Base-by-base conservation (phyloP, 2,797 vertebrate species). In the Pseudomugil tenellus region DNA sequence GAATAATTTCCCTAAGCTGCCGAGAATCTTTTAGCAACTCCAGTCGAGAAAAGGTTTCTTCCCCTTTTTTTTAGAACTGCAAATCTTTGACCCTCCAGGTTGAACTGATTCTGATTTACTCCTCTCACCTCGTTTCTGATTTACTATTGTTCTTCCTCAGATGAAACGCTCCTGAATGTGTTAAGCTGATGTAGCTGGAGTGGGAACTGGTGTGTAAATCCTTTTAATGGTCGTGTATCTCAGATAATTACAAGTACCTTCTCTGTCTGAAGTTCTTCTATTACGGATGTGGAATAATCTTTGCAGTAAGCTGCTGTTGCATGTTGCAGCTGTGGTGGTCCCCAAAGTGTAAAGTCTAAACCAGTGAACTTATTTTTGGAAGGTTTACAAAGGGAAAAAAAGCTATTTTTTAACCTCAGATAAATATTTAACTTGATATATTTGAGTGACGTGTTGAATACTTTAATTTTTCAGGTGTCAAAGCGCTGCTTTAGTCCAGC, bases 161-260 rank as follows among this genome's bases (percentile, higher is more conserved):
- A 67, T 76, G 58, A 84, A 87, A 74, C 14, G 13, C 81, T 86
- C 72, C 80, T 65, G 63, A 87, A 63, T 55, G 1, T 67, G 79
- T 79, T 57, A 79, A 67, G 68, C 80, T 76, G 81, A 85, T 79
- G 76, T 73, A 56, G 55, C 34, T 89, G 63, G 76, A 91, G 84
- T 84, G 83, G 78, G 29, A 69, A 61, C 72, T 75, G 11, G 61
- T 61, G 66, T 74, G 75, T 67, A 62, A 76, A 73, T 72, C 66
- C 62, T 74, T 63, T 75, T 72, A 74, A 78, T 81, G 80, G 58
- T 52, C 39, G 54, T 0, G 66, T 72, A 72, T 83, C 83, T 58
- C 26, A 6, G 79, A 73, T 86, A 59, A 87, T 81, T 79, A 80
- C 34, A 52, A 84, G 83, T 60, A 52, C 70, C 63, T 60, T 62